Conservation (phyloP, 2,113 vertebrate genomes). For the Noctilio leporinus region DNA sequence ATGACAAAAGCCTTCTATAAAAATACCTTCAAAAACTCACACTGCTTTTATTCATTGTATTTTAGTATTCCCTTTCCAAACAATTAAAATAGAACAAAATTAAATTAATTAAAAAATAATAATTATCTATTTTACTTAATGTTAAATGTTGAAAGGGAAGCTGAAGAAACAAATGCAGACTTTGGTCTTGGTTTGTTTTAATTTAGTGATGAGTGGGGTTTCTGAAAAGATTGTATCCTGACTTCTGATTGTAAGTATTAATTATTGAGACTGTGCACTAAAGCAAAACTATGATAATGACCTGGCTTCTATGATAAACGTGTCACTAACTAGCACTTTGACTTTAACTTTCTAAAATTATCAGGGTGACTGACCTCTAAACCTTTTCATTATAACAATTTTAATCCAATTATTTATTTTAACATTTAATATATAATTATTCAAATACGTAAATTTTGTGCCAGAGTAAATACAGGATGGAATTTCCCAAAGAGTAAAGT, state of each 20-base stretch:
- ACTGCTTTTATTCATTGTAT: not conserved
- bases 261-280: not conserved
- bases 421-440: not conserved
- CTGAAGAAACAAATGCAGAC: not conserved
- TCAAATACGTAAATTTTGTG: not conserved
- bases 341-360: slow-evolving; percentile 5
- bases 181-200: not conserved
- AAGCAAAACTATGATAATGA: not conserved
- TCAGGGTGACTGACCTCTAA: not conserved
- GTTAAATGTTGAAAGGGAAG: slow-evolving; percentile 4
- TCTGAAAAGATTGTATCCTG: not conserved
- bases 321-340: not conserved
- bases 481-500: not conserved
- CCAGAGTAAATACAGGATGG: not conserved
- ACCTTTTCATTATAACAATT: not conserved
- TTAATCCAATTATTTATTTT: not conserved
- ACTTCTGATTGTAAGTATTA: not conserved
- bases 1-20: not conserved
- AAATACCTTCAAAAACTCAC: not conserved
- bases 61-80: not conserved
- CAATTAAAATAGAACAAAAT: not conserved
- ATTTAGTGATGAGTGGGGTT: not conserved
- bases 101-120: not conserved
- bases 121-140: slow-evolving; percentile 1
- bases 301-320: not conserved